A percentile compares a stretch with the other conserved stretches of the same genome.
phyloP scores from a whole-genome alignment of 2,113 vertebrate species.

The Muntiacus reevesi region DNA sequence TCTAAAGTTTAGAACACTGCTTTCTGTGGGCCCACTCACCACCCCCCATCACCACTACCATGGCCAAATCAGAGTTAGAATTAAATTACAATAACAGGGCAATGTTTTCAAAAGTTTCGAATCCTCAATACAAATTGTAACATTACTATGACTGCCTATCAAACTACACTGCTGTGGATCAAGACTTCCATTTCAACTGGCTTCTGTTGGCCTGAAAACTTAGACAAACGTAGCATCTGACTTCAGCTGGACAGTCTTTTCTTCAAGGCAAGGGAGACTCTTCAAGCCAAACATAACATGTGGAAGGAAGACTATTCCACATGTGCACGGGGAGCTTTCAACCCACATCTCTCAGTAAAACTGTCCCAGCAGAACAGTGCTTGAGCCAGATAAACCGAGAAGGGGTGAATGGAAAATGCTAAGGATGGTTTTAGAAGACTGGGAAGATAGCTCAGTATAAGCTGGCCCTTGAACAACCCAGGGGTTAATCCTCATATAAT shows the following conservation, averaged over 20 bases:
- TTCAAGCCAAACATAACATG: constrained; percentile 1
- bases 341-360: not conserved
- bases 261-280: not conserved
- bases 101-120: not conserved
- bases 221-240: not conserved
- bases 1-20: not conserved
- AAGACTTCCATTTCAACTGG: not conserved
- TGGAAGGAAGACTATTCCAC: not conserved
- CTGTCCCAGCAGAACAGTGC: not conserved
- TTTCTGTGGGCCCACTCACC: not conserved
- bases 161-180: not conserved
- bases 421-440: not conserved
- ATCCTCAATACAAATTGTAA: not conserved
- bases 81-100: not conserved
- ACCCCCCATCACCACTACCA: no score
- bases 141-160: not conserved
- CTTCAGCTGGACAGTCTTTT: not conserved
- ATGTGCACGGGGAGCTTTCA: not conserved
- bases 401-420: not conserved
- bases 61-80: not conserved
- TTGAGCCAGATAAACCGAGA: not conserved
- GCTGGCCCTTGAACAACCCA: not conserved
- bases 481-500: not conserved
- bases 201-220: constrained; percentile 17
- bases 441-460: not conserved